Base-by-base conservation (phyloP, 2,888 invertebrate species). In the Cantharis nigra region DNA sequence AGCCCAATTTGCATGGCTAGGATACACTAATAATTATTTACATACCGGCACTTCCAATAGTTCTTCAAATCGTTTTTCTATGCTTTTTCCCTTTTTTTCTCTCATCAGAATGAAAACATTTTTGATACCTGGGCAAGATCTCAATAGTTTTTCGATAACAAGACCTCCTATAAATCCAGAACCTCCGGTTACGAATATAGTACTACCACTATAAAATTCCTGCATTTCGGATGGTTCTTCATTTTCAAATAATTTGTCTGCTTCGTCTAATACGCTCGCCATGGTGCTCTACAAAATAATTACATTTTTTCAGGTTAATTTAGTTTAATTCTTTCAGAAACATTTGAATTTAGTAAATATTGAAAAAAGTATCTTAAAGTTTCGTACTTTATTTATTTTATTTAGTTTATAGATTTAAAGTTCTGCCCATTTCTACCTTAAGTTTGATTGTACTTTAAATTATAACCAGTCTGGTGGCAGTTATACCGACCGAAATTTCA, bases 31-130 rank as follows among this genome's bases (percentile, higher is more conserved):
- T 3, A 20, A 3, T 20, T 20, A 20, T 65, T 67, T 26, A n/a
- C 90, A 90, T 81, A 93, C 93, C 82, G 90, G 90, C 80, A 92
- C 91, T 69, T 91, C 91, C 78, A 92, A 91, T 74, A 93, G 89
- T 75, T 92, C 92, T 28, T 92, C 90, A 16, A 86, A 82, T 63
- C 87, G 81, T 26, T 84, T 82, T 33, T 82, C 80, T 9, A 82
- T 77, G 18, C 84, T 84, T 78, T 85, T 85, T 0, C 86, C 87
- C 63, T 85, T 86, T 80, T 87, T 87, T 30, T 83, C 80, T 10
- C 88, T 79, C 3, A 87, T 81, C 65, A 88, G 76, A n/a, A 88
- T 80, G 71, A 85, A 87, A 26, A 87, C 82, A 63, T 82, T 85
- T 7, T 84, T 83, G 7, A 86, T 26, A 69, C 84, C 82, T 90